phyloP scores from a whole-genome alignment of 2,888 invertebrate genomes.

The Magallana nippona region DNA sequence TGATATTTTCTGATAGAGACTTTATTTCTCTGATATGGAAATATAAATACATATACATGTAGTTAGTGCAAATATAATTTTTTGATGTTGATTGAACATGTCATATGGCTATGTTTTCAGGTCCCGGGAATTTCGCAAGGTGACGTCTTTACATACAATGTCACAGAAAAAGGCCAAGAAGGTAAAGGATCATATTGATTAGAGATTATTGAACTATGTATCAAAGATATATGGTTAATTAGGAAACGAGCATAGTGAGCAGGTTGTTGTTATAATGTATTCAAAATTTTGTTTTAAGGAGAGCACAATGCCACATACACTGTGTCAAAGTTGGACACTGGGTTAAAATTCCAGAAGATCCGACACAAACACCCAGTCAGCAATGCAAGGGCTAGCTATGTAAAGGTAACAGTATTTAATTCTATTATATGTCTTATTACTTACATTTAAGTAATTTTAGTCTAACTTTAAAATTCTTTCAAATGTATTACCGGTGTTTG shows the following conservation, averaged over 20 bases:
- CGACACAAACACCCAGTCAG: conserved; percentile 53
- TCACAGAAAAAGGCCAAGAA: conserved; percentile 59
- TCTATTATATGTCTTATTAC: background rate
- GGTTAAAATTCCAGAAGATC: conserved; percentile 57
- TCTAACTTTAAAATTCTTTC: too few relatives aligned
- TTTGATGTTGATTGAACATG: too few relatives aligned
- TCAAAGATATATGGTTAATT: too few relatives aligned
- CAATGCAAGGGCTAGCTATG: conserved; percentile 54
- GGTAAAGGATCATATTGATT: conserved; percentile 45
- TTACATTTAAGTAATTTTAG: too few relatives aligned
- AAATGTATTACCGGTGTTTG: too few relatives aligned
- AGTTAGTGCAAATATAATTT: background rate
- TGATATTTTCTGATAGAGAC: too few relatives aligned
- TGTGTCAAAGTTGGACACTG: conserved; percentile 47
- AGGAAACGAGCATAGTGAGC: too few relatives aligned
- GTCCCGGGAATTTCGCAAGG: conserved; percentile 20
- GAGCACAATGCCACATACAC: conserved; percentile 60
- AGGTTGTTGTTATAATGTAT: too few relatives aligned
- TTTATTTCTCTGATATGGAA: too few relatives aligned
- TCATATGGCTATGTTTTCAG: background rate
- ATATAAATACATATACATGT: background rate
- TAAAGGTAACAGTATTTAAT: conserved; percentile 47
- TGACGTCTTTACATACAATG: conserved; percentile 53
- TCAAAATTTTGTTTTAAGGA: conserved; percentile 46
- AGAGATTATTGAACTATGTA: too few relatives aligned